These are phyloP conservation scores for Colinus virginianus DNA, from an alignment of 2,113 vertebrate species.

Conservation along the genomic window DNA sequence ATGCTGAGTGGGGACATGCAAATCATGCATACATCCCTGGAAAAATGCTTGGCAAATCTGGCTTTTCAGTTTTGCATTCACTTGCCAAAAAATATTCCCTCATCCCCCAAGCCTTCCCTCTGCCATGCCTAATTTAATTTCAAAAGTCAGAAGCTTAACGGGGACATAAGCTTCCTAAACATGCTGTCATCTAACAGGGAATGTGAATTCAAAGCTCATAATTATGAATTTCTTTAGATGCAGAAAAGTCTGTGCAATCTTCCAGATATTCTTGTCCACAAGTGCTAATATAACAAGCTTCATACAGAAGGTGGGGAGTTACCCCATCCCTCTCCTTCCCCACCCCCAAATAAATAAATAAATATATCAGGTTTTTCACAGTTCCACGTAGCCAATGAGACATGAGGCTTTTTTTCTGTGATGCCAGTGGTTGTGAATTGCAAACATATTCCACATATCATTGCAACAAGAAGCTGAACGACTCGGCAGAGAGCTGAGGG, in stretches of 20 bases:
- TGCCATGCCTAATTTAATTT: slow-evolving; percentile 70
- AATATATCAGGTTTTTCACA: not conserved
- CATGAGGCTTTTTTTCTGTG: slow-evolving; percentile 46
- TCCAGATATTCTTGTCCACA: slow-evolving; percentile 13
- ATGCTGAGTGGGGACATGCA: slow-evolving; percentile 51
- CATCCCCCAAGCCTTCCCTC: slow-evolving; percentile 46
- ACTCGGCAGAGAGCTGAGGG: slow-evolving; percentile 48
- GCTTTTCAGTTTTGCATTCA: slow-evolving; percentile 55
- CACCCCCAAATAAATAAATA: not conserved
- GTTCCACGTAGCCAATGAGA: slow-evolving; percentile 21
- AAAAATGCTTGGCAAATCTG: slow-evolving; percentile 69
- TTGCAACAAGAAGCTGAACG: slow-evolving; percentile 32
- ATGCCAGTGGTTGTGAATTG: slow-evolving; percentile 27
- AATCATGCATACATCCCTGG: slow-evolving; percentile 48
- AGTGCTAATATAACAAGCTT: slow-evolving; percentile 17
- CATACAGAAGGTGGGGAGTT: not conserved
- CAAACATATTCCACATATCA: slow-evolving; percentile 52
- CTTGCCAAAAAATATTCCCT: slow-evolving; percentile 71
- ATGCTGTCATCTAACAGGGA: slow-evolving; percentile 34
- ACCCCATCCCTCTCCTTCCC: no score
- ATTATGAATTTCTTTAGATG: slow-evolving; percentile 46
- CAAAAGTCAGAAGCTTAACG: slow-evolving; percentile 63
- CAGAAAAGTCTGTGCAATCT: not conserved
- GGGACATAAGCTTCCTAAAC: slow-evolving; percentile 65
- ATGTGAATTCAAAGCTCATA: slow-evolving; percentile 40